phyloP scores from a whole-genome alignment of 1,140 invertebrate species.

The Trissolcus basalis region DNA sequence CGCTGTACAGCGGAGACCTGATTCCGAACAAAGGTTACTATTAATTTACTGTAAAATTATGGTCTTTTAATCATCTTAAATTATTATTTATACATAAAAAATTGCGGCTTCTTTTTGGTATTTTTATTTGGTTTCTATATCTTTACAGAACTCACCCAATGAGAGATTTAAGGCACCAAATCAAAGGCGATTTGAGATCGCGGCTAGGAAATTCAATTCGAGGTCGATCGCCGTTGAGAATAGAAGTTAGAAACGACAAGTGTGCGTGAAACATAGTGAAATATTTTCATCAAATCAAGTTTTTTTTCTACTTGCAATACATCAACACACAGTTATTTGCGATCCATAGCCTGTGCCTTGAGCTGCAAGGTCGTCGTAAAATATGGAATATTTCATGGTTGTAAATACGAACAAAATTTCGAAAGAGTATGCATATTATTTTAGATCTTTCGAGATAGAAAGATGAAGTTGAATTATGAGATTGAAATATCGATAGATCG shows the following conservation, averaged over 20 bases:
- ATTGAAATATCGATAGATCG: no score
- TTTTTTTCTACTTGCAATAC: no score
- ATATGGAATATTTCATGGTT: no score
- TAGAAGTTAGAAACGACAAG: conserved; percentile 45
- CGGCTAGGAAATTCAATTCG: conserved; percentile 14
- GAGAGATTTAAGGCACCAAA: conserved; percentile 26
- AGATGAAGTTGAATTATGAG: no score
- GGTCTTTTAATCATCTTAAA: not conserved
- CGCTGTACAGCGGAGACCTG: not conserved
- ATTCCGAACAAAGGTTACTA: not conserved
- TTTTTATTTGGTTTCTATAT: conserved; percentile 2
- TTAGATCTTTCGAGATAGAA: no score
- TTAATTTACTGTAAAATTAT: not conserved
- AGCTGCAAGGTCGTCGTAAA: no score
- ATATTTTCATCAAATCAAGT: not conserved
- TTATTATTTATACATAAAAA: not conserved
- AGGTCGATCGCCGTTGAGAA: conserved; percentile 39
- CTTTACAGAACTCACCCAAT: conserved; percentile 3
- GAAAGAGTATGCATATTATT: no score
- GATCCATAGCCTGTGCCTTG: no score
- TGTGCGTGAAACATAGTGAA: conserved; percentile 16
- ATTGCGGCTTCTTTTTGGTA: not conserved
- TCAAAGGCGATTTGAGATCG: conserved; percentile 31
- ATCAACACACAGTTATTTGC: no score
- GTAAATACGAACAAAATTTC: no score